phyloP scores from a whole-genome alignment of 2,113 vertebrate species.

The Tychaedon coryphoeus region DNA sequence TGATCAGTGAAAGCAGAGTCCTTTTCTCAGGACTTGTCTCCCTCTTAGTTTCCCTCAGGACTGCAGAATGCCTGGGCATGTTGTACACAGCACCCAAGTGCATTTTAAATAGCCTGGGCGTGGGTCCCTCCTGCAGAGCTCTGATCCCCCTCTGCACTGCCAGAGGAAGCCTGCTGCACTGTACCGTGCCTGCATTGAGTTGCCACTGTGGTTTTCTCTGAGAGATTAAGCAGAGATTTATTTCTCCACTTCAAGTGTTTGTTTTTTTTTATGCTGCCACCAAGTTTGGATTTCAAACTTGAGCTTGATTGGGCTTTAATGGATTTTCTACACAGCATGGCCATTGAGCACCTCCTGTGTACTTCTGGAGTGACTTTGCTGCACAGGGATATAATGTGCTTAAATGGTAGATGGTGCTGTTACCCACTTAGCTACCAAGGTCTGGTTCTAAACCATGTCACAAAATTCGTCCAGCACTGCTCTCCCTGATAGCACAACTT shows the following conservation, averaged over 20 bases:
- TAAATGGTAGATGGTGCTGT: constrained; percentile 11
- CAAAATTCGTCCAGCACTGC: neutral
- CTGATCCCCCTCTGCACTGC: neutral
- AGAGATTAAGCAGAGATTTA: constrained; percentile 7
- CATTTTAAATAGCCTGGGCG: neutral
- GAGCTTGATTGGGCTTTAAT: constrained; percentile 17
- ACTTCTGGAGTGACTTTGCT: neutral
- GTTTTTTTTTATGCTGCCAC: neutral
- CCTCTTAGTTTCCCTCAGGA: neutral
- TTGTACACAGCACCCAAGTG: neutral
- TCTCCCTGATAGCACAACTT: neutral
- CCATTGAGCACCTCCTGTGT: neutral
- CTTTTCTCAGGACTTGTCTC: neutral
- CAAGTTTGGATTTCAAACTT: neutral
- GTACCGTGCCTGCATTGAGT: neutral
- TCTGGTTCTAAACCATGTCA: neutral
- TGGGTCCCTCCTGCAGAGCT: neutral
- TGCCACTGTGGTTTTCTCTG: neutral
- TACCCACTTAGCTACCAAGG: neutral
- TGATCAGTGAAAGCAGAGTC: neutral
- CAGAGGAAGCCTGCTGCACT: neutral
- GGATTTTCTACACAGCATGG: constrained; percentile 38
- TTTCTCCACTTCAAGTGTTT: neutral
- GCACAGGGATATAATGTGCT: neutral
- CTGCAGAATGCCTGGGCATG: neutral